phyloP scores from a whole-genome alignment of 2,797 vertebrate genomes.

The Bradypodion pumilum region DNA sequence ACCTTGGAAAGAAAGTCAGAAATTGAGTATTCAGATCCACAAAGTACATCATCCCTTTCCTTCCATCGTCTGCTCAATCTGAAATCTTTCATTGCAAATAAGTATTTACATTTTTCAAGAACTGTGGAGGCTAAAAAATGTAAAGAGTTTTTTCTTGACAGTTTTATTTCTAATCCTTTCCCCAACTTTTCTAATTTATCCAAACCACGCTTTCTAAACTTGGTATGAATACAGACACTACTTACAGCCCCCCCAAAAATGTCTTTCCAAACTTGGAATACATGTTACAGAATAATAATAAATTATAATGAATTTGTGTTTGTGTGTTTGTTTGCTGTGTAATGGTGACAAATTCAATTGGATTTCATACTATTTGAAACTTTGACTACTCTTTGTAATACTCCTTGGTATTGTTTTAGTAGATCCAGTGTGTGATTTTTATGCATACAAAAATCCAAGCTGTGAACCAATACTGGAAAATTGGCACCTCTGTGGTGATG shows the following conservation, averaged over 20 bases:
- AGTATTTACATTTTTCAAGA: background rate
- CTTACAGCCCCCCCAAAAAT: background rate
- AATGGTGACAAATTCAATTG: no score
- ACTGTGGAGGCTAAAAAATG: no score
- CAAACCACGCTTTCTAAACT: background rate
- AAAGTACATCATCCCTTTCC: background rate
- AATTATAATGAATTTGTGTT: no score
- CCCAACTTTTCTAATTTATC: background rate
- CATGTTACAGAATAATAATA: no score
- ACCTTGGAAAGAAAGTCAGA: background rate
- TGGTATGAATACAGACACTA: background rate
- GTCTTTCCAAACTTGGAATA: background rate
- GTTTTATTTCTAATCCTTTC: no score
- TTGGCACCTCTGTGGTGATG: conserved; percentile 14
- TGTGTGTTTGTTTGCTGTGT: no score
- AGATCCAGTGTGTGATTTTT: conserved; percentile 13
- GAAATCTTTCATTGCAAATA: no score
- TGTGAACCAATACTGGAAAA: conserved; percentile 19
- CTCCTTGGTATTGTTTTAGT: background rate
- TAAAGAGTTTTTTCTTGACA: no score
- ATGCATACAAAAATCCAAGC: background rate
- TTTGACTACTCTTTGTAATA: conserved; percentile 34
- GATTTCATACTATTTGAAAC: background rate
- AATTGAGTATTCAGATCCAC: background rate
- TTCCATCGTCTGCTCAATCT: no score